phyloP scores from a whole-genome alignment of 2,888 invertebrate species.

The Dinocampus coccinellae region DNA sequence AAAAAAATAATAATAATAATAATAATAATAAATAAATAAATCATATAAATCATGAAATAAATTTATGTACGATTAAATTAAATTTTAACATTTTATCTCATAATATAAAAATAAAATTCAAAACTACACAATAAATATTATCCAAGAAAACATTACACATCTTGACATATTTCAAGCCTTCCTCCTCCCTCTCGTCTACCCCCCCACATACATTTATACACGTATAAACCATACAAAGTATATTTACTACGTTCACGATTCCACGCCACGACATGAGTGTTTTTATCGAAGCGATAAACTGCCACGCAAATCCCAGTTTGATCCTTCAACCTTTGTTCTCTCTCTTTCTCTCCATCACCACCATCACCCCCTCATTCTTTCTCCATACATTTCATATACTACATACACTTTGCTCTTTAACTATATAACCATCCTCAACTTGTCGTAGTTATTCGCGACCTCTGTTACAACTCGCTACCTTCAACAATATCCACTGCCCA shows the following conservation, averaged over 20 bases:
- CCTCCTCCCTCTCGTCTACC: too few relatives aligned
- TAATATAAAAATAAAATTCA: neutral
- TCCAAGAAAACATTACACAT: neutral
- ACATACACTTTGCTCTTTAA: neutral
- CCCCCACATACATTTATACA: neutral
- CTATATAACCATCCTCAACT: neutral
- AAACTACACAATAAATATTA: neutral
- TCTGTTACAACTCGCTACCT: neutral
- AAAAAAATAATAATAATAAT: too few relatives aligned
- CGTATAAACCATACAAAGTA: neutral
- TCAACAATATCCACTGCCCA: conserved; percentile 27
- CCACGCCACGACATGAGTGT: neutral
- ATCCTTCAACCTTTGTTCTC: conserved; percentile 14
- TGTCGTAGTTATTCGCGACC: neutral
- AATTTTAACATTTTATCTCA: neutral
- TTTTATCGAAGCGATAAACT: conserved; percentile 20
- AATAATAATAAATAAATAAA: too few relatives aligned
- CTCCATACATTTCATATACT: neutral
- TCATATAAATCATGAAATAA: too few relatives aligned
- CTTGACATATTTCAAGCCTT: neutral
- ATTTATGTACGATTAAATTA: neutral
- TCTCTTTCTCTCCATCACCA: too few relatives aligned
- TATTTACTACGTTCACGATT: neutral
- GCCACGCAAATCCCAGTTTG: conserved; percentile 23
- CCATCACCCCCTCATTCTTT: conserved; percentile 11